These are phyloP conservation scores for Pycnomerus fuliginosus DNA, from an alignment of 2,888 invertebrate genomes.

Conservation along the genomic window DNA sequence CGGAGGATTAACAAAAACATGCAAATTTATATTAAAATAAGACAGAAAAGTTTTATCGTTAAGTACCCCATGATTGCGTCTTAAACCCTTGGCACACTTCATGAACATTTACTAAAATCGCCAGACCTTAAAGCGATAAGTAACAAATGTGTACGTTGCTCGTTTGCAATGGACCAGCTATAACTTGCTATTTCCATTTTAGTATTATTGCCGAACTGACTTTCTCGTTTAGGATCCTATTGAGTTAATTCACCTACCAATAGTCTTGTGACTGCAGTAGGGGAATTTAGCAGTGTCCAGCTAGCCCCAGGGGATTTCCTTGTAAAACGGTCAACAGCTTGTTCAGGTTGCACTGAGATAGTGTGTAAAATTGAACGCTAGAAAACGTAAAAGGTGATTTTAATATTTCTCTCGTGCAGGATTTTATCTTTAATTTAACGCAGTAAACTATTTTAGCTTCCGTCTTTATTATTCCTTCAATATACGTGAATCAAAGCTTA, in stretches of 20 bases:
- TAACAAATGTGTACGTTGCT: conserved; percentile 28
- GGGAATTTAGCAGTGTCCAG: too few species aligned
- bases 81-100: conserved; percentile 18
- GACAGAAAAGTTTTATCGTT: conserved; percentile 45
- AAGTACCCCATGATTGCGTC: conserved; percentile 28
- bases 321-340: too few species aligned
- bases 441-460: too few species aligned
- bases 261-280: too few species aligned
- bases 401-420: too few species aligned
- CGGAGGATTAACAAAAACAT: conserved; percentile 52
- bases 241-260: conserved; percentile 15
- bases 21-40: conserved; percentile 53
- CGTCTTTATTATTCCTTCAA: too few species aligned
- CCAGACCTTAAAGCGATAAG: conserved; percentile 33
- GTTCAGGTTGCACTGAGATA: too few species aligned
- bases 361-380: too few species aligned
- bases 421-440: too few species aligned
- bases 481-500: too few species aligned
- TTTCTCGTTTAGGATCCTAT: conserved; percentile 18
- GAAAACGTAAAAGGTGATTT: too few species aligned
- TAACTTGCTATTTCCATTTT: conserved; percentile 23
- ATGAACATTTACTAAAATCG: conserved; percentile 29
- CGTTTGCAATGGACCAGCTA: conserved; percentile 21
- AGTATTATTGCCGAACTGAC: conserved; percentile 22
- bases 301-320: too few species aligned